These are phyloP conservation scores for Dromaius novaehollandiae DNA, from an alignment of 2,113 vertebrate genomes.

Conservation along the genomic window DNA sequence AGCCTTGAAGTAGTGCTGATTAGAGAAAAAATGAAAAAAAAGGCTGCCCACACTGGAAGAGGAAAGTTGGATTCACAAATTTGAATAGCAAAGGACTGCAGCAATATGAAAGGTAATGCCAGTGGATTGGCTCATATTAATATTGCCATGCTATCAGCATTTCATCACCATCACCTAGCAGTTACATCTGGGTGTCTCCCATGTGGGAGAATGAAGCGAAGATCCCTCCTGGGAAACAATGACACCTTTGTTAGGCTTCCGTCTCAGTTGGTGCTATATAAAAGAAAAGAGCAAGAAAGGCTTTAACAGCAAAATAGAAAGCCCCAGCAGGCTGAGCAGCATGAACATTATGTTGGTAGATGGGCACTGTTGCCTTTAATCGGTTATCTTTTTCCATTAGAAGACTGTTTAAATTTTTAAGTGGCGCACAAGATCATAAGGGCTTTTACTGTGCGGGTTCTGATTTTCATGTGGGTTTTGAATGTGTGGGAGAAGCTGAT, in stretches of 20 bases:
- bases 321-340: background rate
- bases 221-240: background rate
- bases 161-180: background rate
- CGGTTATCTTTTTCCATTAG: background rate
- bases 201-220: background rate
- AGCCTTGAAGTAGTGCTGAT: background rate
- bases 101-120: background rate
- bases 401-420: constrained; percentile 25
- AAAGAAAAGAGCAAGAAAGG: background rate
- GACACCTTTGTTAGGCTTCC: background rate
- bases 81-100: background rate
- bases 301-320: background rate
- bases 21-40: background rate
- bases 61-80: background rate
- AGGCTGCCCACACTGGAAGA: background rate
- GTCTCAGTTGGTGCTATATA: background rate
- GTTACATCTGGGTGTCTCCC: background rate
- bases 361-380: background rate
- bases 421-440: background rate
- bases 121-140: background rate
- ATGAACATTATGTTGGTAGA: background rate
- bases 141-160: background rate
- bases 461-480: constrained; percentile 14
- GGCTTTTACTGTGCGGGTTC: constrained; percentile 11
- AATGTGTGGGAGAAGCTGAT: constrained; percentile 31